Base-by-base conservation (phyloP, 2,797 vertebrate species). In the Naso thynnoides region DNA sequence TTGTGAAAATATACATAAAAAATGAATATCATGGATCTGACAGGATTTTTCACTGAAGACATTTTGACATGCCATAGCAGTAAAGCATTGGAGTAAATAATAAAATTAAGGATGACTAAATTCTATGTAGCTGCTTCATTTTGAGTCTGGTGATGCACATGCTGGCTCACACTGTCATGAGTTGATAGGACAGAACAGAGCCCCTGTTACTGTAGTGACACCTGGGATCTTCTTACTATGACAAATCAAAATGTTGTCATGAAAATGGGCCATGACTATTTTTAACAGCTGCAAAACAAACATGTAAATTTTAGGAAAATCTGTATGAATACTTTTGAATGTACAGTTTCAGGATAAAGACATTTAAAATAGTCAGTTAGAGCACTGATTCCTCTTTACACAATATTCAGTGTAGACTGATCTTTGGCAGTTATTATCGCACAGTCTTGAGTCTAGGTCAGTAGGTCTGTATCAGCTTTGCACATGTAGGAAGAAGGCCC, bases 391-490 rank as follows among this genome's bases (percentile, higher is more conserved):
- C 16, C 5, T 2, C 38, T 60, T 0, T 33, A 53, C 19, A 23
- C 0, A 23, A 27, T 9, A 31, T 59, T 48, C 42, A 41, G 18
- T 42, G 18, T 5, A 42, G 15, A 47, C 13, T 21, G 7, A 38
- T 16, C 29, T 23, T 41, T 65, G 26, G 3, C 18, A 19, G 21
- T 64, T 44, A 33, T 41, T 19, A 60, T n/a, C n/a, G n/a, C n/a
- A n/a, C 47, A 47, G 63, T 29, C 29, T 59, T 52, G 31, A 38
- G 21, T 62, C 58, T 63, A 13, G 45, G 55, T 79, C 45, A 58
- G 23, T n/a, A 36, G 31, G 53, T 60, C 52, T 14, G 19, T 39
- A 38, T 23, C 19, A 44, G 26, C 13, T 48, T 52, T 63, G 18
- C 27, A 61, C n/a, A 15, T 45, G 14, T 13, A 41, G 14, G 31